A percentile compares a stretch with the other conserved stretches of the same genome.
Evolutionary conservation across 2,888 invertebrate species (phyloP).

Genomic region (Timandra comae): DNA sequence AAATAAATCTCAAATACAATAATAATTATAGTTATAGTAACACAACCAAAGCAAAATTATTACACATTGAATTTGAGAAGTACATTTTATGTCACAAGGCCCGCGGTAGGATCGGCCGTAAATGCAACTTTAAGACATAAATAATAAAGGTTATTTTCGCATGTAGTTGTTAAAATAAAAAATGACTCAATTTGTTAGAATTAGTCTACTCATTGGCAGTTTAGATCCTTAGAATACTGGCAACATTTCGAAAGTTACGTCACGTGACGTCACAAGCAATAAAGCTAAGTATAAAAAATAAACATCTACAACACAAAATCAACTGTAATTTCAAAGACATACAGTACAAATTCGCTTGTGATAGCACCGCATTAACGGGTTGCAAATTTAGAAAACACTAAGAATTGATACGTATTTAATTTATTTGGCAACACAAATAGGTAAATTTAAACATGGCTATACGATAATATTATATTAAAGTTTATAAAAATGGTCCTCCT

Average conservation of each 20-base stretch:
- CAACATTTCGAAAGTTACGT: conserved; percentile 29
- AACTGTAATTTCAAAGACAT: conserved; percentile 43
- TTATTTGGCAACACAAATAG: conserved; percentile 17
- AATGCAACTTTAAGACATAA: conserved; percentile 55
- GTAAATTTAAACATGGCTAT: conserved; percentile 2
- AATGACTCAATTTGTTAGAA: conserved; percentile 51
- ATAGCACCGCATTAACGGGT: not conserved
- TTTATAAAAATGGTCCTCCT: conserved; percentile 51
- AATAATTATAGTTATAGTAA: conserved; percentile 71
- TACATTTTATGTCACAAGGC: conserved; percentile 50
- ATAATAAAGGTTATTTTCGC: conserved; percentile 39
- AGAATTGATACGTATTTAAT: conserved; percentile 4
- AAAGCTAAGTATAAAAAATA: conserved; percentile 58
- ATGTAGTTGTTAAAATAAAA: conserved; percentile 40
- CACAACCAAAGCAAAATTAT: conserved; percentile 75
- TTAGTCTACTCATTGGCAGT: conserved; percentile 62
- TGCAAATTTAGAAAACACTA: too few relatives aligned
- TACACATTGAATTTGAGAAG: conserved; percentile 69
- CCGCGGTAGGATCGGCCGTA: conserved; percentile 44
- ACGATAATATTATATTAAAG: conserved; percentile 1
- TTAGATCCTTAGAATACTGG: conserved; percentile 45
- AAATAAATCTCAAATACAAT: conserved; percentile 75
- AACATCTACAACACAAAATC: conserved; percentile 53
- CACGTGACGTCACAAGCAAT: conserved; percentile 24
- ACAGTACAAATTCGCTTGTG: conserved; percentile 28